A percentile compares a stretch with the other conserved stretches of the same genome.
phyloP scores from a whole-genome alignment of 2,113 vertebrate genomes.

The Lophura nycthemera region DNA sequence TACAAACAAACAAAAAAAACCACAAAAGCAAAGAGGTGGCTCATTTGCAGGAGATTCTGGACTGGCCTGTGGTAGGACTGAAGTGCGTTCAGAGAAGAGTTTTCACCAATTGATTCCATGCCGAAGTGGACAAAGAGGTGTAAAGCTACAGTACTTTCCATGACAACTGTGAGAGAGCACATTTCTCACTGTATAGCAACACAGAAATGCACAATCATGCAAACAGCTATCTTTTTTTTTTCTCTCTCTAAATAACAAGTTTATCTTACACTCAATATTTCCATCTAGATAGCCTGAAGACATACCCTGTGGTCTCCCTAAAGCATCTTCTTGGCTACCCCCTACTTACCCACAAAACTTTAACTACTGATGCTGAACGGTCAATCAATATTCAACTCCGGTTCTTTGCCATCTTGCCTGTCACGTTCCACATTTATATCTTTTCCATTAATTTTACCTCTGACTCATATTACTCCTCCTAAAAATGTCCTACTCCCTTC shows the following conservation, averaged over 20 bases:
- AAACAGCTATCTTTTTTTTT: not conserved
- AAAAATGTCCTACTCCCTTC: not conserved
- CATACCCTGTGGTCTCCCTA: not conserved
- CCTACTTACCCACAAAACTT: not conserved
- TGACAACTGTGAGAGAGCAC: not conserved
- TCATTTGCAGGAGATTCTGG: not conserved
- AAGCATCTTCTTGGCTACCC: not conserved
- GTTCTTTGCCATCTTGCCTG: not conserved
- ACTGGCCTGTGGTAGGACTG: not conserved
- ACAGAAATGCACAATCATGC: not conserved
- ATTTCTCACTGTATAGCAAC: not conserved
- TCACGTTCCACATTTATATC: not conserved
- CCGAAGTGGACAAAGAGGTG: not conserved
- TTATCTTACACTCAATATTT: not conserved
- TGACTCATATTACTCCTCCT: not conserved
- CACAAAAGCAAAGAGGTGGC: too few relatives aligned
- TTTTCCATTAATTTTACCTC: slow-evolving; percentile 1
- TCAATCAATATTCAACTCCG: not conserved
- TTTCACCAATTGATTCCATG: not conserved
- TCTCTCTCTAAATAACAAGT: not conserved
- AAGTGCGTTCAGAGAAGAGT: not conserved
- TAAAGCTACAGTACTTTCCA: not conserved
- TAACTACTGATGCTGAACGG: not conserved
- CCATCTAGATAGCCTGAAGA: not conserved
- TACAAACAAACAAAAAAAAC: not conserved